Percentiles rank a stretch among this genome's conserved stretches.
These are phyloP conservation scores for Drosophila affinis DNA, from an alignment of 2,888 invertebrate species.

Conservation along the genomic window DNA sequence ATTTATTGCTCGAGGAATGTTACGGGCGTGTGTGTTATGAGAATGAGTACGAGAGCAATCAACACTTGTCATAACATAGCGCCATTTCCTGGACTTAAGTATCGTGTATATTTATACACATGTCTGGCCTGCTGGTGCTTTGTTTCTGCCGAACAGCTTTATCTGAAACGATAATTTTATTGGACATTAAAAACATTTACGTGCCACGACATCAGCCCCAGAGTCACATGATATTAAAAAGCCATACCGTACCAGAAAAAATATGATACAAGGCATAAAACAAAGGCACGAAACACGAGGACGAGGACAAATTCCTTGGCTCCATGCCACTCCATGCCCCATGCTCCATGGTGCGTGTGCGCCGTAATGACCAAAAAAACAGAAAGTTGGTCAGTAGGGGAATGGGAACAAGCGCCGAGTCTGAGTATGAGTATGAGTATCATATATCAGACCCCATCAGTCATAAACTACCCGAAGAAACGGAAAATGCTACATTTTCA, in stretches of 20 bases:
- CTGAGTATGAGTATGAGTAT: constrained; percentile 37
- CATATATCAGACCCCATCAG: constrained; percentile 70
- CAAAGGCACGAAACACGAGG: constrained; percentile 45
- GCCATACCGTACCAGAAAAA: constrained; percentile 58
- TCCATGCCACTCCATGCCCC: background rate
- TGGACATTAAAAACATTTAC: constrained; percentile 74
- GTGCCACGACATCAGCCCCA: constrained; percentile 60
- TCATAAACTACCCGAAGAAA: constrained; percentile 66
- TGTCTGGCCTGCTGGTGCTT: constrained; percentile 28
- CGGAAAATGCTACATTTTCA: constrained; percentile 1
- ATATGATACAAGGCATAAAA: constrained; percentile 58
- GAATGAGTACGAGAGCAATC: constrained; percentile 28
- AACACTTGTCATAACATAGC: constrained; percentile 28
- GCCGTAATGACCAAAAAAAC: constrained; percentile 50
- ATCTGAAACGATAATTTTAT: constrained; percentile 69
- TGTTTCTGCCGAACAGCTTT: constrained; percentile 48
- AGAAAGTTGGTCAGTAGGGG: constrained; percentile 44
- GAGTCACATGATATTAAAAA: constrained; percentile 70
- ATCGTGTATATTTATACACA: constrained; percentile 16
- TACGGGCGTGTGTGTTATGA: background rate
- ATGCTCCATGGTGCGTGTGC: constrained; percentile 53
- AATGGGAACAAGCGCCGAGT: background rate
- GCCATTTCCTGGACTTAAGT: constrained; percentile 33
- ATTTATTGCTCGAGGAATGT: background rate
- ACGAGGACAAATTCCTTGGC: constrained; percentile 43